Evolutionary conservation across 2,888 invertebrate genomes (phyloP), one percentile per base, ranked within the genome.

Genomic region (Pachymerium ferrugineum): DNA sequence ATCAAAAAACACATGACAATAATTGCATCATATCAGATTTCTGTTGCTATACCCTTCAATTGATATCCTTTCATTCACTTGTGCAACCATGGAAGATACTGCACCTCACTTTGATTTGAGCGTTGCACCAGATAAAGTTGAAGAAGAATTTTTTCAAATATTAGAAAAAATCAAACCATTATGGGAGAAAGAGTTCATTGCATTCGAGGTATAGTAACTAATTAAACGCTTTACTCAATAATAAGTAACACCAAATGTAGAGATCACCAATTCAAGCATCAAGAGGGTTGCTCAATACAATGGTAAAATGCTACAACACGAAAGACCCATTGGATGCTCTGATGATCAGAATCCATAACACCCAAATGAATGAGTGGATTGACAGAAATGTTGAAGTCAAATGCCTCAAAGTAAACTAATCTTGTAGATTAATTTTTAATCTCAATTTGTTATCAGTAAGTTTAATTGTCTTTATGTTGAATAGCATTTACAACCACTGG

Each of bases 231-330:
- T n/a, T n/a, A n/a, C n/a, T n/a, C n/a, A n/a, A n/a, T n/a, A n/a
- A n/a, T n/a, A n/a, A n/a, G n/a, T n/a, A n/a, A n/a, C n/a, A n/a
- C n/a, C n/a, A n/a, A n/a, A n/a, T 69, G 28, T n/a, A 69, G 70
- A 69, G 19, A 69, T 69, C 70, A 30, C 16, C 30, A 12, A 14
- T 69, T 6, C 8, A 12, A 31, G 0, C n/a, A 29, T 69, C 70
- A 5, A 30, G 31, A 33, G 70, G 70, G 12, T 30, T 69, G 19
- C 30, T 69, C 30, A 69, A 69, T 12, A 69, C 70, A 3, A 69
- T 69, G 70, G 70, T 69, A 16, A 69, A 69, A 69, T 69, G 70
- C 30, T n/a, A 69, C 70, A 69, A 16, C 30, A 30, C 19, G 19
- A 19, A 12, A 3, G 19, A 30, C 16, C 14, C 12, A 16, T 12